Base-by-base conservation (phyloP, 2,797 vertebrate genomes). In the Echeneis naucrates region DNA sequence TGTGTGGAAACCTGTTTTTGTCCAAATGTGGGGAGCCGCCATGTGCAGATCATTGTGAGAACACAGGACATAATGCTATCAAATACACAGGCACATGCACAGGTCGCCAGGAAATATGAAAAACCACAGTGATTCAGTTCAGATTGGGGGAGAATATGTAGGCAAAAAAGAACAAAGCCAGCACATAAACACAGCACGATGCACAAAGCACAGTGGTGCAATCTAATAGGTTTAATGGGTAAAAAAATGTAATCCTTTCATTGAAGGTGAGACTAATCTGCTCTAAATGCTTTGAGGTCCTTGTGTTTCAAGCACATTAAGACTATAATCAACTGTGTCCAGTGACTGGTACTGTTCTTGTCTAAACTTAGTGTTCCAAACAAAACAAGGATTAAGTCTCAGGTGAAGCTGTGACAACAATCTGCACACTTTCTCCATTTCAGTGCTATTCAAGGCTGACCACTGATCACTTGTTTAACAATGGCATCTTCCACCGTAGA, bases 371-470 rank as follows among this genome's bases (percentile, higher is more conserved):
- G 66, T 32, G 33, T 32, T 82, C 58, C 44, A 79, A 72, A 81
- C 61, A 83, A 82, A 88, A 84, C 63, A 77, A 72, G 84, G 82
- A 91, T 89, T 88, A 90, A 68, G 68, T 62, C 44, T 26, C 19
- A 23, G 45, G 67, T 82, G 74, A 72, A 51, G 33, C 65, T 68
- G 23, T 52, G 62, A 69, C 72, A 80, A 21, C 45, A 61, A 68
- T 50, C 75, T 61, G 67, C 51, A 77, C 75, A 64, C 65, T 70
- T 69, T 70, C 61, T 70, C n/a, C 2, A 10, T 4, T 53, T 76
- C 47, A 21, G 21, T 63, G 27, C 62, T 68, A 32, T 64, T 75
- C 30, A 24, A 37, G 19, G 5, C 52, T 38, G 44, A 77, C 42
- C 27, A 26, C 26, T n/a, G n/a, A 47, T 26, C 23, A 67, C 57